Evolutionary conservation across 2,888 invertebrate genomes (phyloP).

Genomic region (Campoletis raptor): DNA sequence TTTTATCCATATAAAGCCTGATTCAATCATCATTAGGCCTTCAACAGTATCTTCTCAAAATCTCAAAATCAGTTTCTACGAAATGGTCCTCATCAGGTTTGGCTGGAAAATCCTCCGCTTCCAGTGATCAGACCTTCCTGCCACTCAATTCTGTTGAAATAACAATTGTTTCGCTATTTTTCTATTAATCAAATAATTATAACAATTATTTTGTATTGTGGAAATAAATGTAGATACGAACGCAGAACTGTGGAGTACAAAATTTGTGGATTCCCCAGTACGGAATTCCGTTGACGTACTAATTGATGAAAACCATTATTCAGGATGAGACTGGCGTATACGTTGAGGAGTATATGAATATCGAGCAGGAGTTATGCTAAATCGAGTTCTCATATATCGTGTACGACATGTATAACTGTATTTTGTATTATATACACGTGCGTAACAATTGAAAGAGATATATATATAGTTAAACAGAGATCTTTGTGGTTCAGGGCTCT

Average conservation of each 20-base stretch:
- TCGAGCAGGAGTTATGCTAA: constrained; percentile 57
- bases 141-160: background rate
- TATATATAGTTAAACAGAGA: background rate
- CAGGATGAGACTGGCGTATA: constrained; percentile 7
- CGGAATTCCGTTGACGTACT: background rate
- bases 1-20: too few species aligned
- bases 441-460: constrained; percentile 3
- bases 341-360: constrained; percentile 52
- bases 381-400: constrained; percentile 26
- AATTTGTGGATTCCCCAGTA: background rate
- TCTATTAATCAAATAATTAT: background rate
- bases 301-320: constrained; percentile 42
- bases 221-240: background rate
- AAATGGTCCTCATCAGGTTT: too few species aligned
- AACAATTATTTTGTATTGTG: background rate
- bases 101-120: too few species aligned
- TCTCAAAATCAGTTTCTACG: too few species aligned
- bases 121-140: too few species aligned
- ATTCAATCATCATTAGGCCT: too few species aligned
- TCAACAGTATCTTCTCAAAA: too few species aligned
- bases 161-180: background rate
- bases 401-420: constrained; percentile 1
- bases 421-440: constrained; percentile 17
- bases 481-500: constrained; percentile 7
- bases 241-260: background rate